phyloP scores from a whole-genome alignment of 2,888 invertebrate genomes.

The Apamea anceps region DNA sequence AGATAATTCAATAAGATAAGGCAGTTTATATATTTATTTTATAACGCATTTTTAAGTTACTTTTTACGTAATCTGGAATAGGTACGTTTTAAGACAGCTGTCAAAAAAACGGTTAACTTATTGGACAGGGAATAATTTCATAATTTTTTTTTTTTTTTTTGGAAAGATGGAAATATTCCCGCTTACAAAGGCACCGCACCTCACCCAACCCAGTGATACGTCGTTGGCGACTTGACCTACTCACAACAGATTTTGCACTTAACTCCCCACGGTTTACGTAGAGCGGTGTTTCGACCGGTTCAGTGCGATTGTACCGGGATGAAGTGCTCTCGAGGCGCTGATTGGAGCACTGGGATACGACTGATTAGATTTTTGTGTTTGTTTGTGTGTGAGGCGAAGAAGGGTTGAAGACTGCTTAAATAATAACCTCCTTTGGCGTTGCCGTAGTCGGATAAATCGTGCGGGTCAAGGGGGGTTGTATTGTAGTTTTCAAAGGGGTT shows the following conservation, averaged over 20 bases:
- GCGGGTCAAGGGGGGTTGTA: background rate
- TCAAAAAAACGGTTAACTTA: too few species aligned
- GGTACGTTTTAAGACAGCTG: too few species aligned
- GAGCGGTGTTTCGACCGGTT: slow-evolving; percentile 66
- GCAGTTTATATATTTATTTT: too few species aligned
- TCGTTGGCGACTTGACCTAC: slow-evolving; percentile 75
- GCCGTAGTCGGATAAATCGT: background rate
- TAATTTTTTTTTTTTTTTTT: background rate
- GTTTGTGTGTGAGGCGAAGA: background rate
- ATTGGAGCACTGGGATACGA: slow-evolving; percentile 51
- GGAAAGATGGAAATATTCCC: background rate
- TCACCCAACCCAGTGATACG: slow-evolving; percentile 47
- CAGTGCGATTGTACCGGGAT: slow-evolving; percentile 58
- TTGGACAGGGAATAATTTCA: too few species aligned
- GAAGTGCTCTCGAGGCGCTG: slow-evolving; percentile 46
- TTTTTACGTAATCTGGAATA: too few species aligned
- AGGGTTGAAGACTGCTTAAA: background rate
- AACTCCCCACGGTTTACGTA: slow-evolving; percentile 71
- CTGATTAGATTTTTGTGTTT: slow-evolving; percentile 36
- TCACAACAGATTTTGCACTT: slow-evolving; percentile 77
- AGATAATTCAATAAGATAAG: too few species aligned
- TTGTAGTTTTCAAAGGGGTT: background rate
- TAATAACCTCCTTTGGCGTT: background rate
- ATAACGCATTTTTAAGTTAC: too few species aligned
- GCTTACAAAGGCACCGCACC: slow-evolving; percentile 34